phyloP scores from a whole-genome alignment of 2,888 invertebrate genomes.

The Escarpia spicata region DNA sequence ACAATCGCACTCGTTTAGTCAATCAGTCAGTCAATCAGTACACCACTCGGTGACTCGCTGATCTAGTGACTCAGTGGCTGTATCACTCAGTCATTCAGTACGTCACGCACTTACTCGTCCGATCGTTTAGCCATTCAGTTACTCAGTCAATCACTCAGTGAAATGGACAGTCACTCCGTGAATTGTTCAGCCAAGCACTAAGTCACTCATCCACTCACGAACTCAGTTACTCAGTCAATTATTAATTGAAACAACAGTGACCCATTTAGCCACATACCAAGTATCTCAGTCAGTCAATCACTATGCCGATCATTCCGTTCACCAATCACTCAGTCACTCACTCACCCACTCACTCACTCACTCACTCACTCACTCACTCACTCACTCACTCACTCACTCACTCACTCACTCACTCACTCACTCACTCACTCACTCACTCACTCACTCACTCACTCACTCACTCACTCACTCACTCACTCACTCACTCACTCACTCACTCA shows the following conservation, averaged over 20 bases:
- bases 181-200: not conserved
- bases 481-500: constrained; percentile 17
- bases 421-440: not conserved
- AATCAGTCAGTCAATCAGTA: not conserved
- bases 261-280: not conserved
- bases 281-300: not conserved
- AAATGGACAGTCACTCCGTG: not conserved
- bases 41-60: not conserved
- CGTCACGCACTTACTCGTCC: too few relatives aligned
- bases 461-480: constrained; percentile 20
- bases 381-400: constrained; percentile 21
- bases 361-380: not conserved
- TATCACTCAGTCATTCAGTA: not conserved
- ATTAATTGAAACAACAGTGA: not conserved
- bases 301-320: too few relatives aligned
- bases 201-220: not conserved
- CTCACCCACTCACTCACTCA: not conserved
- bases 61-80: not conserved
- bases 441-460: constrained; percentile 2
- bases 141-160: not conserved
- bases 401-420: constrained; percentile 14
- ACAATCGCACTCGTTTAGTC: not conserved
- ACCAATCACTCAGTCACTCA: not conserved
- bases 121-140: not conserved
- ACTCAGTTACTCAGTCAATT: not conserved